These are phyloP conservation scores for Phrynocephalus forsythii DNA, from an alignment of 2,797 vertebrate genomes.

Conservation along the genomic window DNA sequence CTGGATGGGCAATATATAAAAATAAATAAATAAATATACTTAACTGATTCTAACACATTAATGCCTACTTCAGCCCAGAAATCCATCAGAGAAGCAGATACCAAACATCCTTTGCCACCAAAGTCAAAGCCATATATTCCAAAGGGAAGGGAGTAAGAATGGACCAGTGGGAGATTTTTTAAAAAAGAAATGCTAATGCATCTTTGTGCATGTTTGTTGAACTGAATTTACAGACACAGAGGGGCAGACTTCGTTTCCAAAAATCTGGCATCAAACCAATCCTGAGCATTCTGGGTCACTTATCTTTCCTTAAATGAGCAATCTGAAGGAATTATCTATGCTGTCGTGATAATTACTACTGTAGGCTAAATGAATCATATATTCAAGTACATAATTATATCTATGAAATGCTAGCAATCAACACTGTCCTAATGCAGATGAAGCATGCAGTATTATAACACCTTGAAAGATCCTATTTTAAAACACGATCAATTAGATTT, in stretches of 20 bases:
- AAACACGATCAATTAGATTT: not conserved
- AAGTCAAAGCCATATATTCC: too few relatives aligned
- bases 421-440: not conserved
- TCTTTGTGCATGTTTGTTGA: too few relatives aligned
- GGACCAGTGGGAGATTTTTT: too few relatives aligned
- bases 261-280: not conserved
- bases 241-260: not conserved
- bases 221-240: not conserved
- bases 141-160: too few relatives aligned
- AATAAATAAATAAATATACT: too few relatives aligned
- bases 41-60: too few relatives aligned
- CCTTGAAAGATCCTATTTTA: not conserved
- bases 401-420: not conserved
- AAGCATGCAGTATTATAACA: not conserved
- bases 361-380: not conserved
- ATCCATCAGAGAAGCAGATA: too few relatives aligned
- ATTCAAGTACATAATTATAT: not conserved
- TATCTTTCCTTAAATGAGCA: not conserved
- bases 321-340: not conserved
- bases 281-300: not conserved
- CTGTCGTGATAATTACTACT: conserved; percentile 2
- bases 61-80: too few relatives aligned
- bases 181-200: too few relatives aligned
- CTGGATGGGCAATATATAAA: too few relatives aligned
- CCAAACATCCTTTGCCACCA: too few relatives aligned